These are phyloP conservation scores for Ceryle rudis DNA, from an alignment of 2,797 vertebrate species.

Conservation along the genomic window DNA sequence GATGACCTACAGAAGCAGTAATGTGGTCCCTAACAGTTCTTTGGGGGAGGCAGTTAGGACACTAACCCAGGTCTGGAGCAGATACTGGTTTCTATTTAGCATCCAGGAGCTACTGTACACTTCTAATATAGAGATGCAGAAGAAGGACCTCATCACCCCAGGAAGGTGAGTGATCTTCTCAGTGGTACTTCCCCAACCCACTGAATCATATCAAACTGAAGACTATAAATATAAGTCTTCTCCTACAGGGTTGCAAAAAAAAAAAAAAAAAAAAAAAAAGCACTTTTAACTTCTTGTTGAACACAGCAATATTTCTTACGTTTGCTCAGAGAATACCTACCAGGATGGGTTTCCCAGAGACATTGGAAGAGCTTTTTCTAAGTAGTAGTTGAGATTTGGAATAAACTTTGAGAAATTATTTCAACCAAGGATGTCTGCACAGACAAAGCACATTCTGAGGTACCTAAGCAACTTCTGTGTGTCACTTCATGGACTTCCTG, in stretches of 20 bases:
- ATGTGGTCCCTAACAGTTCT: background rate
- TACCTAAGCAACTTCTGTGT: background rate
- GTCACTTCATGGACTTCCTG: background rate
- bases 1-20: background rate
- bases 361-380: background rate
- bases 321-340: background rate
- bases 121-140: background rate
- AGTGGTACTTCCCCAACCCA: too few species aligned
- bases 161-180: background rate
- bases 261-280: background rate
- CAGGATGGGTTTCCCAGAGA: background rate
- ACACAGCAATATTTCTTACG: background rate
- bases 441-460: background rate
- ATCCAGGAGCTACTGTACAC: background rate
- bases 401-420: background rate
- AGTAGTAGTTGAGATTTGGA: background rate
- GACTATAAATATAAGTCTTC: background rate
- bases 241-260: background rate
- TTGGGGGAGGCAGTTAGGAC: background rate
- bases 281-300: background rate
- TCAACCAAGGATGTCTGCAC: background rate
- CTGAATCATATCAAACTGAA: background rate
- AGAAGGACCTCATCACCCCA: rapidly evolving
- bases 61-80: background rate
- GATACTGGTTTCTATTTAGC: background rate